phyloP scores from a whole-genome alignment of 2,797 vertebrate genomes.

The Ctenopoma multispine region DNA sequence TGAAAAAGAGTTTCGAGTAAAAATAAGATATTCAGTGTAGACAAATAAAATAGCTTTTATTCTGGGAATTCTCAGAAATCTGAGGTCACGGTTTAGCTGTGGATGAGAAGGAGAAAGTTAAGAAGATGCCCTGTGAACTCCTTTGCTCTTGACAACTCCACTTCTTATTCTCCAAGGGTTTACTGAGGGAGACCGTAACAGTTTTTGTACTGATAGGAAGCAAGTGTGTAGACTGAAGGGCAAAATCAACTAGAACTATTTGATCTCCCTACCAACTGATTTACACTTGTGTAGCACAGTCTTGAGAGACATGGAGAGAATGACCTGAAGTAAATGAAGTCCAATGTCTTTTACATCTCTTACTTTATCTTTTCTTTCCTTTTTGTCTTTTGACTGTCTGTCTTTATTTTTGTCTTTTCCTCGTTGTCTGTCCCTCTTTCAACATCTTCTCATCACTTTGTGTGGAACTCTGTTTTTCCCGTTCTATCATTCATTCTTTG shows the following conservation, averaged over 20 bases:
- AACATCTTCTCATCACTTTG: slow-evolving; percentile 47
- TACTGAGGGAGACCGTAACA: slow-evolving; percentile 67
- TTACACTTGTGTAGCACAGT: slow-evolving; percentile 76
- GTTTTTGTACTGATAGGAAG: slow-evolving; percentile 77
- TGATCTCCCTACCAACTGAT: slow-evolving; percentile 81
- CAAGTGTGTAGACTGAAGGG: slow-evolving; percentile 71
- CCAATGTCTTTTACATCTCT: slow-evolving; percentile 28
- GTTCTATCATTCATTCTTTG: slow-evolving; percentile 51
- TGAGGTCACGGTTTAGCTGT: slow-evolving; percentile 59
- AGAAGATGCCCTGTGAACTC: slow-evolving; percentile 52
- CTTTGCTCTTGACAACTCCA: slow-evolving; percentile 58
- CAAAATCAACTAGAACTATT: slow-evolving; percentile 77
- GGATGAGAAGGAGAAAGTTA: slow-evolving; percentile 62
- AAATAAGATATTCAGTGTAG: slow-evolving; percentile 34
- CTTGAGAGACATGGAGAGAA: slow-evolving; percentile 46
- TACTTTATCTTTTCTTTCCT: background rate
- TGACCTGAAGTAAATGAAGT: slow-evolving; percentile 45
- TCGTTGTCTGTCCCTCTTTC: slow-evolving; percentile 32
- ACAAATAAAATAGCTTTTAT: slow-evolving; percentile 32
- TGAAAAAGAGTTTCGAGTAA: slow-evolving; percentile 5
- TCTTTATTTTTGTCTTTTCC: slow-evolving; percentile 23
- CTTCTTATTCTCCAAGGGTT: slow-evolving; percentile 74
- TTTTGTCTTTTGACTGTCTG: slow-evolving; percentile 29
- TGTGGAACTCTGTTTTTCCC: slow-evolving; percentile 32
- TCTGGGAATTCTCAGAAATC: slow-evolving; percentile 43